phyloP scores from a whole-genome alignment of 1,140 invertebrate species.

The Meloidogyne chitwoodi region DNA sequence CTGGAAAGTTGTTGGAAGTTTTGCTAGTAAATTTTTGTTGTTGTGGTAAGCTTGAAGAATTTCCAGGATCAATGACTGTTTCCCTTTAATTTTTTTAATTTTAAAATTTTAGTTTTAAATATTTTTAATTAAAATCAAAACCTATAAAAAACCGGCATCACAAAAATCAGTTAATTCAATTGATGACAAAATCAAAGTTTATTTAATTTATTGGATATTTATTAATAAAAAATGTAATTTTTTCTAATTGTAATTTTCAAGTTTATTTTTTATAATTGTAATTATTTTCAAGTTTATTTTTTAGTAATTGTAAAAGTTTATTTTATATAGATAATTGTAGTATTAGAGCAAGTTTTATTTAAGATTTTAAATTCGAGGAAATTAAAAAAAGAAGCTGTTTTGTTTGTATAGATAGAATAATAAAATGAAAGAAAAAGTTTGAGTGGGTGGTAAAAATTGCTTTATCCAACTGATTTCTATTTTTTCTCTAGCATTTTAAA shows the following conservation, averaged over 20 bases:
- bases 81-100: background rate
- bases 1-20: background rate
- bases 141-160: background rate
- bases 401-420: background rate
- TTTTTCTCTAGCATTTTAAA: background rate
- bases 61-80: background rate
- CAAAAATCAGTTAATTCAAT: background rate
- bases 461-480: background rate
- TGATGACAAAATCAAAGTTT: background rate
- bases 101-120: background rate
- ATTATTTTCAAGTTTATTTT: too few relatives aligned
- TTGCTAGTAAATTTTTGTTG: background rate
- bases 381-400: background rate
- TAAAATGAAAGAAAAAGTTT: background rate
- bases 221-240: too few relatives aligned
- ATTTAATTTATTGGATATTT: too few relatives aligned
- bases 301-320: too few relatives aligned
- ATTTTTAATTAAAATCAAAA: background rate
- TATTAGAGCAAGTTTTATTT: background rate
- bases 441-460: background rate
- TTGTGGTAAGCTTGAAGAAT: background rate
- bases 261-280: too few relatives aligned
- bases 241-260: too few relatives aligned
- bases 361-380: background rate
- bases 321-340: too few relatives aligned